A percentile compares a stretch with the other conserved stretches of the same genome.
Conservation (phyloP, 2,797 vertebrate species). For the Coreius guichenoti region DNA sequence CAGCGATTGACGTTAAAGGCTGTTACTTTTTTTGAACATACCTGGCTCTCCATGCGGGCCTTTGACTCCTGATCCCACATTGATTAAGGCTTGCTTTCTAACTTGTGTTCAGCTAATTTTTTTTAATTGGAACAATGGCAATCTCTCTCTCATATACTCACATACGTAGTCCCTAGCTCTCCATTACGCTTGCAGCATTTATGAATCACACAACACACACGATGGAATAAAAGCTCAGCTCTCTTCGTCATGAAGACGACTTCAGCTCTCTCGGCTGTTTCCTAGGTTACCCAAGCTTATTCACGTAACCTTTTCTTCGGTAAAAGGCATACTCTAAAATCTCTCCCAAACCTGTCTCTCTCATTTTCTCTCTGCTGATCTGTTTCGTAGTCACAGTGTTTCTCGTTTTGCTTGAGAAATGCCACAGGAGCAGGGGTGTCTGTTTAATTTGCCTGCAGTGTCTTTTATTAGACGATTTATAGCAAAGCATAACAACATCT, state of each 20-base stretch:
- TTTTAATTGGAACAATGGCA: constrained; percentile 31
- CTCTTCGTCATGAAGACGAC: constrained; percentile 49
- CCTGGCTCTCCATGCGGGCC: constrained; percentile 11
- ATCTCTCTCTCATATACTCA: constrained; percentile 18
- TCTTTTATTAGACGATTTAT: background rate
- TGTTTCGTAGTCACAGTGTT: constrained; percentile 36
- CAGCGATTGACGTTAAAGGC: background rate
- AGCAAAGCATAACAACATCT: constrained; percentile 17
- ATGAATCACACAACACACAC: constrained; percentile 58
- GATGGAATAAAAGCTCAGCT: constrained; percentile 46
- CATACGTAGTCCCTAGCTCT: constrained; percentile 9
- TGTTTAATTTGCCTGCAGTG: constrained; percentile 24
- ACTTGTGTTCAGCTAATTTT: constrained; percentile 34
- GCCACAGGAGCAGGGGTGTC: constrained; percentile 11
- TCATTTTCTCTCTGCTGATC: constrained; percentile 44
- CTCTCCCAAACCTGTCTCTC: constrained; percentile 48
- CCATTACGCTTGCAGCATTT: constrained; percentile 46
- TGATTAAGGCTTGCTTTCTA: constrained; percentile 10
- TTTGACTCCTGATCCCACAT: background rate
- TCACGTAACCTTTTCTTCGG: constrained; percentile 60
- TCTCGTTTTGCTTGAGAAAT: constrained; percentile 41
- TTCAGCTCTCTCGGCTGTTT: constrained; percentile 54
- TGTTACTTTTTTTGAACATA: constrained; percentile 9
- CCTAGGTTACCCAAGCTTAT: constrained; percentile 66
- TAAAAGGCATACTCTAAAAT: constrained; percentile 58